These are phyloP conservation scores for Daboia siamensis DNA, from an alignment of 2,113 vertebrate species.

Conservation along the genomic window DNA sequence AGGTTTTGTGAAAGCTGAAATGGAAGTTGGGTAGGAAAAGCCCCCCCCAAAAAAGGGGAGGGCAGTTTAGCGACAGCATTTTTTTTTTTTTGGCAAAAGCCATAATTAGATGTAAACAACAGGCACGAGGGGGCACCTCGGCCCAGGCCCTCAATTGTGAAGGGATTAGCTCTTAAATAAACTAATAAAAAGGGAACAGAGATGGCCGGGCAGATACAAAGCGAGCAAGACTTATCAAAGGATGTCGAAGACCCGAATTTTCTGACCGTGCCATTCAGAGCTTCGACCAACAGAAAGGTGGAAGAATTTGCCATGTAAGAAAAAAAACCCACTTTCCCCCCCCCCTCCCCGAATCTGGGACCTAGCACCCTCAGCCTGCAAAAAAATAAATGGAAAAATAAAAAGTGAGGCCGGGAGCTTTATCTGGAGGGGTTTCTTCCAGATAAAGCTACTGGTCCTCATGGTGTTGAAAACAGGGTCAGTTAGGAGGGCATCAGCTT, in stretches of 20 bases:
- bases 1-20: conserved; percentile 48
- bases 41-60: not conserved
- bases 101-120: conserved; percentile 80
- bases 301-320: not conserved
- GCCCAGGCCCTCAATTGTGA: conserved; percentile 67
- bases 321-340: not conserved
- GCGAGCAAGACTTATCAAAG: conserved; percentile 29
- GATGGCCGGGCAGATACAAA: conserved; percentile 48
- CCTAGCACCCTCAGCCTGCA: too few species aligned
- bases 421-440: too few species aligned
- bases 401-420: too few species aligned
- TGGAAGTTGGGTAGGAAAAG: not conserved
- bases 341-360: too few species aligned
- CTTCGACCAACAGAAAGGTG: not conserved
- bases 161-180: conserved; percentile 78
- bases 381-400: too few species aligned
- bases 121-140: conserved; percentile 61
- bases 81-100: conserved; percentile 46
- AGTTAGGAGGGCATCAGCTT: too few species aligned
- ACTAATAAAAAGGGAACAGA: conserved; percentile 63
- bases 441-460: not conserved
- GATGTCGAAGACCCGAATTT: not conserved
- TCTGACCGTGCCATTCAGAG: not conserved
- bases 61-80: conserved; percentile 37
- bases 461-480: too few species aligned